Base-by-base conservation (phyloP, 2,113 vertebrate species). In the Mungos mungo region DNA sequence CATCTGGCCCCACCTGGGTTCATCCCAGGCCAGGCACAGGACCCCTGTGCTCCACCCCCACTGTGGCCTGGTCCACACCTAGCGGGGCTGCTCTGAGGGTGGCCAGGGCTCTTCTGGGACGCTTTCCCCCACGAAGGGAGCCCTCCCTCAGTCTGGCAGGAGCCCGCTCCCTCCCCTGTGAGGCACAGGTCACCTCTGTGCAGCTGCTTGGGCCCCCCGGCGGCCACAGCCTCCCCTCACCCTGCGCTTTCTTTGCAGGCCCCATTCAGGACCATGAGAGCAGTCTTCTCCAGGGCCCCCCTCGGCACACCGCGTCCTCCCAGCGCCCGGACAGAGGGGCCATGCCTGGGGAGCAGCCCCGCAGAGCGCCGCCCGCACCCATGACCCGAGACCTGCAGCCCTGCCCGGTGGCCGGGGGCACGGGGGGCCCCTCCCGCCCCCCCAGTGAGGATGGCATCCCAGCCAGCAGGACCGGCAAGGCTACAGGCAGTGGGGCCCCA, bases 301-400 rank as follows among this genome's bases (percentile, higher is more conserved):
- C 33, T 81, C n/a, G 33, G 87, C 33, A 79, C 15, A 29, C 57
- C 25, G 9, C 68, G 21, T 84, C 72, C 0, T 93, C 93, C 50
- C 95, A 79, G 97, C 33, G 31, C 92, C 93, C 95, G 89, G 95
- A 90, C 97, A 0, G 25, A 93, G 95, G 98, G 97, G 98, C 90
- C 97, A 99, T 99, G 99, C 98, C 98, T 96, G 92, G 99, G 98
- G 98, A 97, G 86, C 97, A 96, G 98, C 98, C 98, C 97, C 97
- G 96, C 97, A 25, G 98, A 99, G 98, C 76, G 33, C 98, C 84
- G 21, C 68, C 63, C 97, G 91, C 50, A 94, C n/a, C 98, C 99
- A 99, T 99, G 99, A 99, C 99, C 96, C 99, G 99, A 99, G 99
- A 99, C 98, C 99, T 98, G 98, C 99, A 99, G 98, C 99, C 98